Evolutionary conservation across 2,113 vertebrate genomes (phyloP).

Genomic region (Pelmatolapia mariae): DNA sequence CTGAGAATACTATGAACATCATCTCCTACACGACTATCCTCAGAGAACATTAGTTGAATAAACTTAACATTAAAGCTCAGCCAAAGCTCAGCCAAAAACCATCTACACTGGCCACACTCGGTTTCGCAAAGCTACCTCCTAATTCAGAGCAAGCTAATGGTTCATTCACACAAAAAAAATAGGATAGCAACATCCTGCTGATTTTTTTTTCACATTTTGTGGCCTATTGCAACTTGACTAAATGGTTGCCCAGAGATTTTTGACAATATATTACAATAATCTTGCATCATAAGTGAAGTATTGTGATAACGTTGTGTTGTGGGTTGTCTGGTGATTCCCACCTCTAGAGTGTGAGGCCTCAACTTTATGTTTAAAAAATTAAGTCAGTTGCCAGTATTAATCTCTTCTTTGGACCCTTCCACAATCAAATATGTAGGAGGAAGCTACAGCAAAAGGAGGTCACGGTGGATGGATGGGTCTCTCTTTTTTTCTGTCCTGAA

Average conservation of each 20-base stretch:
- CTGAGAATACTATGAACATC: neutral
- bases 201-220: neutral
- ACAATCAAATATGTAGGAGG: neutral
- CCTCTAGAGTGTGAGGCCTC: neutral
- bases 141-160: neutral
- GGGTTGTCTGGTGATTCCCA: neutral
- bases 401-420: neutral
- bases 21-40: neutral
- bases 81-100: neutral
- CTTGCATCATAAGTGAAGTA: neutral
- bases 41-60: neutral
- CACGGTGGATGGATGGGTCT: neutral
- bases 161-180: neutral
- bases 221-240: neutral
- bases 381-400: neutral
- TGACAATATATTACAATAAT: neutral
- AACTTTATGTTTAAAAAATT: neutral
- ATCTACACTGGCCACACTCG: neutral
- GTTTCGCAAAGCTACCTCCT: neutral
- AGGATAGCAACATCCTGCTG: neutral
- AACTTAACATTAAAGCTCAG: neutral
- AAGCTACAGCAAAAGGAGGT: neutral
- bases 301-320: neutral
- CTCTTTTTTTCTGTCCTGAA: neutral
- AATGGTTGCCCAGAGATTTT: neutral